phyloP scores from a whole-genome alignment of 2,888 invertebrate species.

The Agrotis puta region DNA sequence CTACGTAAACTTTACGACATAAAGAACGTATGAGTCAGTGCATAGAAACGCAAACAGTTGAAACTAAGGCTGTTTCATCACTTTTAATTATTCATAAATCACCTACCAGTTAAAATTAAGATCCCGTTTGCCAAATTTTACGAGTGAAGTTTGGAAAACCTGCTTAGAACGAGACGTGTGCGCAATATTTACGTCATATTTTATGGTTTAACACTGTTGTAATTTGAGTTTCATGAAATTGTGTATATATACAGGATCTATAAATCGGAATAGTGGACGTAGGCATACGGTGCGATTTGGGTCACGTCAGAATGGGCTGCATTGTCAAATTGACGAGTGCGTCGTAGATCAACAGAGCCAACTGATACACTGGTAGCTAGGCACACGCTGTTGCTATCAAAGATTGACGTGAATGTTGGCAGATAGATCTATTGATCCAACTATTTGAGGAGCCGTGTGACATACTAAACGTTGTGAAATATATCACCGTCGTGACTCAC shows the following conservation, averaged over 20 bases:
- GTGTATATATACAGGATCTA: conserved; percentile 39
- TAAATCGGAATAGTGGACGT: conserved; percentile 43
- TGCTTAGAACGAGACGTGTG: conserved; percentile 68
- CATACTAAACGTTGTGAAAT: conserved; percentile 61
- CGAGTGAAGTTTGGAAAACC: conserved; percentile 74
- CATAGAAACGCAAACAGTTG: conserved; percentile 68
- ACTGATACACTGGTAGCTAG: conserved; percentile 41
- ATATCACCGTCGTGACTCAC: conserved; percentile 38
- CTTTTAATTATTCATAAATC: conserved; percentile 80
- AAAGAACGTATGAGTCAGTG: conserved; percentile 63
- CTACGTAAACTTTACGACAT: conserved; percentile 49
- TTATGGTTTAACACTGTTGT: conserved; percentile 68
- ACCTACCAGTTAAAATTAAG: conserved; percentile 76
- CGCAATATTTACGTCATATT: conserved; percentile 69
- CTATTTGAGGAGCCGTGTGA: conserved; percentile 51
- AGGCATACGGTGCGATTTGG: conserved; percentile 55
- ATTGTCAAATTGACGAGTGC: conserved; percentile 63
- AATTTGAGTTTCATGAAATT: conserved; percentile 55
- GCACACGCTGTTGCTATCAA: conserved; percentile 49
- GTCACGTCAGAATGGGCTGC: conserved; percentile 64
- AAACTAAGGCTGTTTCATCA: conserved; percentile 73
- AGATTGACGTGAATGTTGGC: conserved; percentile 65
- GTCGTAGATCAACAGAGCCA: conserved; percentile 55
- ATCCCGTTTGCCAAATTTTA: conserved; percentile 77
- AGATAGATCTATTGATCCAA: conserved; percentile 61